Base-by-base conservation (phyloP, 2,888 invertebrate species). In the Pheosia gnoma region DNA sequence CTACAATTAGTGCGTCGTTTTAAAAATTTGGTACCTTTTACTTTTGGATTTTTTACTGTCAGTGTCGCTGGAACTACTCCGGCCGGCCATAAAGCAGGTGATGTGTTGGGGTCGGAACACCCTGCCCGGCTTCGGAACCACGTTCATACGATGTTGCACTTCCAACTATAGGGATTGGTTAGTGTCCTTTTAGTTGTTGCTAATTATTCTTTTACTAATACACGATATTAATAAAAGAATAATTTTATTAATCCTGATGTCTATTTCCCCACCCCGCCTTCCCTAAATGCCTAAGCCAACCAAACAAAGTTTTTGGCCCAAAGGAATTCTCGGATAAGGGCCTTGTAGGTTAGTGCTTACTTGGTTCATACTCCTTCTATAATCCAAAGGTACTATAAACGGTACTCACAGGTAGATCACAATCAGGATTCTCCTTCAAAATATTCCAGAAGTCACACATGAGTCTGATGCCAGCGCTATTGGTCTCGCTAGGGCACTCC, bases 361-460 rank as follows among this genome's bases (percentile, higher is more conserved):
- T 25, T 25, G 25, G 25, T 25, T 25, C 25, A 25, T 25, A 1
- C 25, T 25, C 25, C 25, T 25, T 25, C 25, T 25, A 2, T 25
- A 25, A 25, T 25, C 25, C 25, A 1, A 25, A 25, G 25, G 25
- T 25, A 25, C 2, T 25, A 25, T 25, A 54, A 37, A 41, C 41
- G 43, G 8, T 43, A 69, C 72, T 60, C 74, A 91, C 91, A 78
- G 77, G 75, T 3, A 89, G 66, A 70, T 90, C 77, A 63, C 82
- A 85, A 59, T 85, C 74, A 0, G 90, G 89, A 60, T 91, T 82
- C 63, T 89, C 85, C 66, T 90, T 86, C 1, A 91, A 79, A 63
- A 89, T 88, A 49, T 87, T 84, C 93, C 92, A 92, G 63, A 93
- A 88, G 38, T 90, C 79, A 63, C 89, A 87, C 88, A 92, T 88